These are phyloP conservation scores for Acrobasis consociella DNA, from an alignment of 2,888 invertebrate genomes.

Conservation along the genomic window DNA sequence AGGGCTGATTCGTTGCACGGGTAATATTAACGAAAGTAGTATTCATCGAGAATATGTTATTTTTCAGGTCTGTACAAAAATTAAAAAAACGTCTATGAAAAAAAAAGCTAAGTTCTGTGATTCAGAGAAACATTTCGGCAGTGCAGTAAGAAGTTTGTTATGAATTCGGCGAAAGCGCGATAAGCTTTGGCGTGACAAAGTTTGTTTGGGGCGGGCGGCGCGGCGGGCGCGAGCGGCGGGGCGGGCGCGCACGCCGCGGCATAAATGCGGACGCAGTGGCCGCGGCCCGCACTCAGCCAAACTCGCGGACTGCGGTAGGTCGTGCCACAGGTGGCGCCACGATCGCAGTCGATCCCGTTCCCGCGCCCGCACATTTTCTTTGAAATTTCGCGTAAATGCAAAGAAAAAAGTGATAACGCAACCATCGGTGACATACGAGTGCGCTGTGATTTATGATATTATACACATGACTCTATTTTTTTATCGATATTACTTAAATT, in stretches of 20 bases:
- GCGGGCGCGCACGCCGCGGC: slow-evolving; percentile 36
- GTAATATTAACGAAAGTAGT: too few species aligned
- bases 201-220: slow-evolving; percentile 41
- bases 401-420: slow-evolving; percentile 77
- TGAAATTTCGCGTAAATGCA: slow-evolving; percentile 80
- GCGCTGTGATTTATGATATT: slow-evolving; percentile 70
- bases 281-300: slow-evolving; percentile 71
- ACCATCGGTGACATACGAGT: slow-evolving; percentile 69
- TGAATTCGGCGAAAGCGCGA: slow-evolving; percentile 26
- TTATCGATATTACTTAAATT: slow-evolving; percentile 47
- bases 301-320: slow-evolving; percentile 77
- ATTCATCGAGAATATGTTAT: too few species aligned
- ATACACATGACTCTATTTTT: slow-evolving; percentile 56
- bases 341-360: slow-evolving; percentile 68
- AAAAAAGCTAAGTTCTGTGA: not conserved
- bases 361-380: slow-evolving; percentile 69
- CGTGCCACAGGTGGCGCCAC: slow-evolving; percentile 74
- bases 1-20: too few species aligned
- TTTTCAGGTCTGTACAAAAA: not conserved
- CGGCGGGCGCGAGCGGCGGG: slow-evolving; percentile 42
- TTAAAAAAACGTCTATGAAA: not conserved
- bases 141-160: slow-evolving; percentile 11
- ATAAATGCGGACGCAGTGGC: slow-evolving; percentile 55
- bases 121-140: slow-evolving; percentile 23
- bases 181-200: slow-evolving; percentile 32